Conservation (phyloP, 2,888 invertebrate species). For the Muscina levida region DNA sequence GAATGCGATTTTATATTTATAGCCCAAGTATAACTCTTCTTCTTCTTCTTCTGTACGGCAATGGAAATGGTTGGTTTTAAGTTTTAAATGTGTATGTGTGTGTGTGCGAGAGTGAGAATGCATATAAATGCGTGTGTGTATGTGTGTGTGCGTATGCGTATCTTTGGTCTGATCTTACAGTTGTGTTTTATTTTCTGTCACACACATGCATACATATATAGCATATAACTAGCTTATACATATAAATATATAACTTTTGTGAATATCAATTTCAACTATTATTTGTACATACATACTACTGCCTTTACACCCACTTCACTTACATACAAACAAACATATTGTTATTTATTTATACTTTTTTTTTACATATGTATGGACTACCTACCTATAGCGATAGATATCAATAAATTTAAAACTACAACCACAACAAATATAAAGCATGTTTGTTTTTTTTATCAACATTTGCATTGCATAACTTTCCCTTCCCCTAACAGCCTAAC, state of each 20-base stretch:
- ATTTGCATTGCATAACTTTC: conserved; percentile 9
- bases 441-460: conserved; percentile 27
- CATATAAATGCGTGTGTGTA: background rate
- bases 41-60: conserved; percentile 35
- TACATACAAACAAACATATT: background rate
- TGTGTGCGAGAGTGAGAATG: conserved; percentile 1
- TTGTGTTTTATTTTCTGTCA: background rate
- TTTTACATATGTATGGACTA: no score
- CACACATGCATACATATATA: background rate
- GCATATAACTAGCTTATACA: background rate
- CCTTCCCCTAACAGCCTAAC: background rate
- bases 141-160: background rate
- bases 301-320: background rate
- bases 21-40: conserved; percentile 32
- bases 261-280: conserved; percentile 25
- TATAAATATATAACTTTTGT: conserved; percentile 21
- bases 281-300: conserved; percentile 4
- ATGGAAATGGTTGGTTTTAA: conserved; percentile 37
- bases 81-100: conserved; percentile 1
- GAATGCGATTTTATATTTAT: conserved; percentile 47
- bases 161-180: conserved; percentile 6
- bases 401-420: background rate
- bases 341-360: no score
- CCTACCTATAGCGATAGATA: background rate
- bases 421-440: conserved; percentile 13